Conservation (phyloP, 2,888 invertebrate species). For the Gisinianus flammeolus region DNA sequence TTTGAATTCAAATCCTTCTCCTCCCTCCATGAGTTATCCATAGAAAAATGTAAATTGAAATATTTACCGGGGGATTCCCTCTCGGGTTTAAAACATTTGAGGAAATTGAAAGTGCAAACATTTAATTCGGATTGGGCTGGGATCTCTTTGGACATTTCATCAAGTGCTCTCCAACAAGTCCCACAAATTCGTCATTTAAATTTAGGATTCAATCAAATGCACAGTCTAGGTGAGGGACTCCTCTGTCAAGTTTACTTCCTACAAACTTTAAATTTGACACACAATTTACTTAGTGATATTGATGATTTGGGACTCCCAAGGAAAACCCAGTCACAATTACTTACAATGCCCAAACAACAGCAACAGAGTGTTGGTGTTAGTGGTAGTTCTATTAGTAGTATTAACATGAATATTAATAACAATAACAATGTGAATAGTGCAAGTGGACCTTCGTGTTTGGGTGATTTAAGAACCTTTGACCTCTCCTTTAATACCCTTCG, state of each 20-base stretch:
- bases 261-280: constrained; percentile 74
- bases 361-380: neutral
- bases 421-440: too few species aligned
- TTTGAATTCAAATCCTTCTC: constrained; percentile 49
- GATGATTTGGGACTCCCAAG: constrained; percentile 73
- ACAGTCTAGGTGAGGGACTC: constrained; percentile 74
- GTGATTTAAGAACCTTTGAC: constrained; percentile 66
- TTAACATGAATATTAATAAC: too few species aligned
- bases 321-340: constrained; percentile 28
- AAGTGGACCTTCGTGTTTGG: constrained; percentile 51
- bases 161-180: constrained; percentile 76
- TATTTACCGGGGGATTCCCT: constrained; percentile 75
- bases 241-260: constrained; percentile 74
- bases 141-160: constrained; percentile 76
- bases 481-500: constrained; percentile 77
- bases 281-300: constrained; percentile 79
- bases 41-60: constrained; percentile 79
- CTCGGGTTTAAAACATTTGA: constrained; percentile 71
- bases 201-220: constrained; percentile 82
- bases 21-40: constrained; percentile 69
- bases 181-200: constrained; percentile 80
- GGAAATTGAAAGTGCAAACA: constrained; percentile 72
- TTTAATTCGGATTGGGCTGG: constrained; percentile 81
- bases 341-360: constrained; percentile 7
- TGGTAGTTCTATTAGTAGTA: neutral